Conservation (phyloP, 2,113 vertebrate species). For the Trematocara variabile region DNA sequence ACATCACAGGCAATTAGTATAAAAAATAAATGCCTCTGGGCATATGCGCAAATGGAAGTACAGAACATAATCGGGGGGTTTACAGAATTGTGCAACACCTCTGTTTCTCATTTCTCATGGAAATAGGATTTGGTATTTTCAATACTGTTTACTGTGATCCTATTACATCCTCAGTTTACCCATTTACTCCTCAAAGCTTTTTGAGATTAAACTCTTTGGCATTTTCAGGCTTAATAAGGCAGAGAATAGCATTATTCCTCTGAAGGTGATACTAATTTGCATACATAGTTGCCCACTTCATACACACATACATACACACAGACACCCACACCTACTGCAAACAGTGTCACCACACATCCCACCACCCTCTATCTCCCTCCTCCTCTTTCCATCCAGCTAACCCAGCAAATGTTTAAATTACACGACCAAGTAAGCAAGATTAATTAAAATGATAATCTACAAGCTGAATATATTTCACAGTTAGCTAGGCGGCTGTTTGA, state of each 20-base stretch:
- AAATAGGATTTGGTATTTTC: background rate
- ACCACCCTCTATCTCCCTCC: conserved; percentile 21
- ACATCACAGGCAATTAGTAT: background rate
- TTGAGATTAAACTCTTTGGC: background rate
- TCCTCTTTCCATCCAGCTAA: conserved; percentile 47
- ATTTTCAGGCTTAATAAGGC: conserved; percentile 3
- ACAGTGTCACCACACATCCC: background rate
- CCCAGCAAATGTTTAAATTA: conserved; percentile 79
- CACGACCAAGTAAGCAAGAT: conserved; percentile 80
- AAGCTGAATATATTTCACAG: conserved; percentile 67
- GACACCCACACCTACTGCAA: background rate
- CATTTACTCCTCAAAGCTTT: background rate
- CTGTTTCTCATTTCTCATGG: background rate
- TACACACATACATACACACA: background rate
- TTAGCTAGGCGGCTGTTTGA: conserved; percentile 61
- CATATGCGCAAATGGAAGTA: background rate
- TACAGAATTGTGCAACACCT: background rate
- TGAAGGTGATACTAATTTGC: conserved; percentile 38
- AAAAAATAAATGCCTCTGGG: background rate
- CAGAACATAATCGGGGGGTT: background rate
- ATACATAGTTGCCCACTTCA: background rate
- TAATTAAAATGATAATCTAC: conserved; percentile 80
- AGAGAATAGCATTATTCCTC: background rate
- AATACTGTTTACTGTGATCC: background rate
- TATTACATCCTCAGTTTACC: background rate